Percentiles rank a stretch among this genome's conserved stretches.
Evolutionary conservation across 1,140 invertebrate species (phyloP).

Genomic region (Drosophila suzukii): DNA sequence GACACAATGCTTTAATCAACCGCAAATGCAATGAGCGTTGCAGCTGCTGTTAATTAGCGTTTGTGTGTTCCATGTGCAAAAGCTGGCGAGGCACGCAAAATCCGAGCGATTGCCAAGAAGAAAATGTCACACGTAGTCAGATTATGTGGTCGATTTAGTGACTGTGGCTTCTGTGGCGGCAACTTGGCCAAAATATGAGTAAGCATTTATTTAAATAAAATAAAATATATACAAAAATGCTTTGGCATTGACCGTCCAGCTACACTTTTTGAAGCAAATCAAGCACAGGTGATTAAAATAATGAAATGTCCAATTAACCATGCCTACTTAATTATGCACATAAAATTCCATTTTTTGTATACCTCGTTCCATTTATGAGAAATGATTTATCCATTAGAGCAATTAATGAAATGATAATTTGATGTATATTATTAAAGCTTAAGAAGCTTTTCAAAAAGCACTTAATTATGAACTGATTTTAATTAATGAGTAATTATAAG

Average conservation of each 20-base stretch:
- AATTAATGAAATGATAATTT: not conserved
- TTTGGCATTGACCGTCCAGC: not conserved
- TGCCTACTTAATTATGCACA: not conserved
- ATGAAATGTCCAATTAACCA: not conserved
- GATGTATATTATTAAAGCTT: not conserved
- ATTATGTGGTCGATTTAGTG: constrained; percentile 16
- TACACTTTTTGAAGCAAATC: not conserved
- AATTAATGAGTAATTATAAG: not conserved
- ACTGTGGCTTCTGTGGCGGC: constrained; percentile 13
- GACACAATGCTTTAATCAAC: constrained; percentile 45
- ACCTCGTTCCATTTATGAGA: not conserved
- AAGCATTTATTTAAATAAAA: not conserved
- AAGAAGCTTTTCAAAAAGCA: not conserved
- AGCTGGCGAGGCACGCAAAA: not conserved
- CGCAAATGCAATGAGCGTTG: constrained; percentile 39
- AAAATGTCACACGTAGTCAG: constrained; percentile 25
- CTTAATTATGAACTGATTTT: not conserved
- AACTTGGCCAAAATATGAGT: constrained; percentile 11
- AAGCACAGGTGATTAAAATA: not conserved
- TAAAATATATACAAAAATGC: not conserved
- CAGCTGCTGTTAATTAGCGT: constrained; percentile 50
- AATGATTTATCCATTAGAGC: not conserved
- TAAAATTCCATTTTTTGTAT: not conserved
- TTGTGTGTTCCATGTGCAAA: constrained; percentile 14
- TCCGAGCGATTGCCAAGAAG: not conserved